phyloP scores from a whole-genome alignment of 2,113 vertebrate genomes.

The Hyperopisus bebe region DNA sequence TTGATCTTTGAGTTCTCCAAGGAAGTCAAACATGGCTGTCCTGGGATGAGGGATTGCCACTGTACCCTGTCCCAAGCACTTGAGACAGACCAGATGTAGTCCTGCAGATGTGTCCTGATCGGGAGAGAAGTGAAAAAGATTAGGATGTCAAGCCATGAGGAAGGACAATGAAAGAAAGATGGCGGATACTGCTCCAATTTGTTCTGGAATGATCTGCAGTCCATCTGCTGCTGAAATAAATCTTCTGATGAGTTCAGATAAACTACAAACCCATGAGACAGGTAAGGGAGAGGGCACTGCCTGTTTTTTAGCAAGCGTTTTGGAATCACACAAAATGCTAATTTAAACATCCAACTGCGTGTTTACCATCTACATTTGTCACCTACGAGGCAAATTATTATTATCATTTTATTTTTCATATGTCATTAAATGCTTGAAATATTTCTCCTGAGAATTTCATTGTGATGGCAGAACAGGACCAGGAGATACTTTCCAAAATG shows the following conservation, averaged over 20 bases:
- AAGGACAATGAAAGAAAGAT: conserved; percentile 51
- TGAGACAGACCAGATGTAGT: conserved; percentile 61
- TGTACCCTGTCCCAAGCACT: conserved; percentile 43
- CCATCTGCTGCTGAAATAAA: conserved; percentile 33
- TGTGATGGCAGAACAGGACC: conserved; percentile 6
- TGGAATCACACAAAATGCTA: conserved; percentile 11
- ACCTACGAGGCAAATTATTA: not conserved
- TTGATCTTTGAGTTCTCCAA: conserved; percentile 36
- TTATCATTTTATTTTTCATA: not conserved
- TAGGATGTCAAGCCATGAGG: conserved; percentile 33
- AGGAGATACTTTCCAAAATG: not conserved
- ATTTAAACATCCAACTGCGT: conserved; percentile 1
- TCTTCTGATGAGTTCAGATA: conserved; percentile 23
- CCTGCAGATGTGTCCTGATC: conserved; percentile 51
- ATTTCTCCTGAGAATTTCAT: conserved; percentile 12
- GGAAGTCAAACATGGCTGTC: conserved; percentile 20
- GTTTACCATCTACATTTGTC: conserved; percentile 17
- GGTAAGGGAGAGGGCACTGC: not conserved
- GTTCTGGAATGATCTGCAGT: conserved; percentile 41
- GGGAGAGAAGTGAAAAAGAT: conserved; percentile 30
- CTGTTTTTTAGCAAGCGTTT: conserved; percentile 17
- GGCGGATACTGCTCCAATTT: conserved; percentile 39
- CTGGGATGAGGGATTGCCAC: conserved; percentile 48
- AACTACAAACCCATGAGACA: conserved; percentile 30
- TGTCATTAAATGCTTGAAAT: not conserved